A percentile compares a stretch with the other conserved stretches of the same genome.
Conservation (phyloP, 2,113 vertebrate species). For the Petroica traversi region DNA sequence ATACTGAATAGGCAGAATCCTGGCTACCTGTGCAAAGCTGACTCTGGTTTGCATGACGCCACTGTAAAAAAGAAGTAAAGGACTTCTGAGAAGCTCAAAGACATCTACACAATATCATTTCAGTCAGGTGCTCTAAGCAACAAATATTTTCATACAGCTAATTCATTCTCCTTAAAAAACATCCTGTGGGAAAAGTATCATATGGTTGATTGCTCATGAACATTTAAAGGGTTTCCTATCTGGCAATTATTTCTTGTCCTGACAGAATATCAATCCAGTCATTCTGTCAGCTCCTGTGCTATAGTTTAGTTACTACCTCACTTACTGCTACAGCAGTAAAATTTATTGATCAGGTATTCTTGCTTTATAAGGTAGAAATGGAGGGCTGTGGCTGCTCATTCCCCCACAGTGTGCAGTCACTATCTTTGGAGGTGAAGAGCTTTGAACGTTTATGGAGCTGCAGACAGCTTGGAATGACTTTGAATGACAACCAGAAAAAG, state of each 20-base stretch:
- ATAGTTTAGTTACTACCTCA: constrained; percentile 6
- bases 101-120: not conserved
- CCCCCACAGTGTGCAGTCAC: not conserved
- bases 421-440: not conserved
- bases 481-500: not conserved
- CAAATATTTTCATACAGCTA: not conserved
- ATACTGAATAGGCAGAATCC: accelerated
- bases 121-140: not conserved
- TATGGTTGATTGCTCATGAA: not conserved
- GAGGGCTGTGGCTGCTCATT: not conserved
- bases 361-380: constrained; percentile 13
- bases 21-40: not conserved
- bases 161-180: not conserved
- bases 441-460: not conserved
- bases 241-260: not conserved
- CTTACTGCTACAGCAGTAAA: constrained; percentile 14
- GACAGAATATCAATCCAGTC: not conserved
- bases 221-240: not conserved
- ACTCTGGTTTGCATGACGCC: not conserved
- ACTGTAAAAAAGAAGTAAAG: not conserved
- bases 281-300: not conserved
- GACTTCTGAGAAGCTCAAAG: not conserved
- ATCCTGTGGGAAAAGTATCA: not conserved
- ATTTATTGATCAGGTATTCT: not conserved
- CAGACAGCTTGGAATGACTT: too few relatives aligned